Conservation (phyloP, 2,797 vertebrate genomes). For the Monodelphis domestica region DNA sequence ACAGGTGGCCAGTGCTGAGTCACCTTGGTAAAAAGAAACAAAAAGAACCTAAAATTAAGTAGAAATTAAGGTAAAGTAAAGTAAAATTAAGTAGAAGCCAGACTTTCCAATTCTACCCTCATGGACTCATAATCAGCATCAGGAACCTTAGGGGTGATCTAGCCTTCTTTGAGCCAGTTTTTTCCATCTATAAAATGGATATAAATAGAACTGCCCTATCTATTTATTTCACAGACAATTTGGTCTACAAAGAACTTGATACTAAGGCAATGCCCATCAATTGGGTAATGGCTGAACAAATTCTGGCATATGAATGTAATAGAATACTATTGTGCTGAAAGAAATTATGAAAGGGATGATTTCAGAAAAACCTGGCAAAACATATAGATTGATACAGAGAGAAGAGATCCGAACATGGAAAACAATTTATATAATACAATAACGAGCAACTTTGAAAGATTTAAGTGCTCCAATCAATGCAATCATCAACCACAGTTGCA, state of each 20-base stretch:
- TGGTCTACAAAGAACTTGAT: neutral
- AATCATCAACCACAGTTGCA: neutral
- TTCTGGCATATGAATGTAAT: neutral
- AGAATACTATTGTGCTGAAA: neutral
- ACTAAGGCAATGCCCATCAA: neutral
- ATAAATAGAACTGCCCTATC: neutral
- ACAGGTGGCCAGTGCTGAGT: neutral
- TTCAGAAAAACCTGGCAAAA: neutral
- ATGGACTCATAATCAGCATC: neutral
- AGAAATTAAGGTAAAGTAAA: no score
- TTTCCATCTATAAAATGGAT: neutral
- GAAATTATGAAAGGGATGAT: neutral
- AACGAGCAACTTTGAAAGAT: neutral
- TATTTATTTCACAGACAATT: neutral
- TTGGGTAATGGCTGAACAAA: neutral
- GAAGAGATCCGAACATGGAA: neutral
- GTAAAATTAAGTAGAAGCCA: neutral
- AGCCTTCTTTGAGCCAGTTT: neutral
- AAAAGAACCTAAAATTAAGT: no score
- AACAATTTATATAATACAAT: neutral
- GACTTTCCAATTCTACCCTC: neutral
- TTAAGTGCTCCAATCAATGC: neutral
- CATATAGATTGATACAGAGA: neutral
- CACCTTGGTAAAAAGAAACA: no score
- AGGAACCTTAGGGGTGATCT: neutral